Base-by-base conservation (phyloP, 2,797 vertebrate species). In the Craterocephalus amniculus region DNA sequence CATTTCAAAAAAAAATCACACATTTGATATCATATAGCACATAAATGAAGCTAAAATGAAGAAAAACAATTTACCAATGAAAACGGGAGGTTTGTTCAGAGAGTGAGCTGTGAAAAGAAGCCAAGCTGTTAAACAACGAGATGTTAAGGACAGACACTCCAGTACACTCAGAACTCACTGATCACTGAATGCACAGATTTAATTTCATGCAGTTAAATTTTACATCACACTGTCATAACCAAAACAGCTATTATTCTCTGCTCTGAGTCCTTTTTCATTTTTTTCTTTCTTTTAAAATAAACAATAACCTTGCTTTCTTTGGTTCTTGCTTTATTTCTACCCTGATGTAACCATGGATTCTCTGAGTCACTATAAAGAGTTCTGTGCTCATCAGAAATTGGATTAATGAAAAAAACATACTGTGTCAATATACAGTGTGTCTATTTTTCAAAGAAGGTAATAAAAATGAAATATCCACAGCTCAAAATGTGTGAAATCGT, bases 381-480 rank as follows among this genome's bases (percentile, higher is more conserved):
- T 57, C 31, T 58, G 71, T 57, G 58, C 32, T 60, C 29, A 70
- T 43, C 63, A 29, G 29, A 83, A 24, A 76, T 66, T 67, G 52
- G 68, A 83, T 66, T 76, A 81, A 65, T 76, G 80, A 65, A 35
- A 83, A 76, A 31, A 71, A 83, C 65, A 64, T 71, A 63, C 62
- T 43, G 9, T 80, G 70, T 81, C 66, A 84, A 70, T 75, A 80
- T 64, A 77, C 68, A 84, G 32, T 75, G 64, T 87, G 77, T 91
- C 73, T 92, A 88, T 91, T 93, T 93, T 91, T 91, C 38, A 83
- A 90, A 80, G 18, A 89, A 90, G 66, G 85, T 51, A 90, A 91
- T 93, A 92, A 92, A 89, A 81, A 20, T 67, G 49, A 72, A 75
- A 70, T 81, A 81, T 71, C 22, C 26, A 32, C 77, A 72, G 71